Evolutionary conservation across 2,888 invertebrate genomes (phyloP).

Genomic region (Monochamus alternatus): DNA sequence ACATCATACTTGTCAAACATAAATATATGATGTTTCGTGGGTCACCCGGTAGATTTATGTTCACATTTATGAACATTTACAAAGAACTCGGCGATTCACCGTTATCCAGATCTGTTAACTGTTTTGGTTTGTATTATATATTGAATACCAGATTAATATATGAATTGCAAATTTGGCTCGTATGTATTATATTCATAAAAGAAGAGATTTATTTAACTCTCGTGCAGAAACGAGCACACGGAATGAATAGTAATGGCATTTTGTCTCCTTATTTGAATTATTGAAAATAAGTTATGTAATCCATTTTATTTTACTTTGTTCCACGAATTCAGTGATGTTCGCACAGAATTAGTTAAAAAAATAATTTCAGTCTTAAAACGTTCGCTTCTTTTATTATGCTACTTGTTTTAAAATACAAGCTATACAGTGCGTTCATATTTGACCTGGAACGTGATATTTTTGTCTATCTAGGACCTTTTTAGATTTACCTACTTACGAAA

Average conservation of each 20-base stretch:
- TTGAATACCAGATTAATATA: conserved; percentile 30
- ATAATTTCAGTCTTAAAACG: too few relatives aligned
- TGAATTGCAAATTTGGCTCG: conserved; percentile 21
- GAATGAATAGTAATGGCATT: conserved; percentile 3
- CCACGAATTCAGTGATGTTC: too few relatives aligned
- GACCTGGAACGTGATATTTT: too few relatives aligned
- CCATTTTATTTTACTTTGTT: neutral
- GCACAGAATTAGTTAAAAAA: too few relatives aligned
- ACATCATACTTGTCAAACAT: too few relatives aligned
- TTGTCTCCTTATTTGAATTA: neutral
- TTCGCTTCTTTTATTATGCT: too few relatives aligned
- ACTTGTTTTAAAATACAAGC: too few relatives aligned
- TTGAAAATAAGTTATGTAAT: conserved; percentile 2
- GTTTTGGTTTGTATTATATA: conserved; percentile 14
- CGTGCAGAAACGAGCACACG: neutral
- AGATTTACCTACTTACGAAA: too few relatives aligned
- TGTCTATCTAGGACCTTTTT: too few relatives aligned
- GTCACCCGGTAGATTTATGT: neutral
- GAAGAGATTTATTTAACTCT: neutral
- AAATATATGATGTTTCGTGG: too few relatives aligned
- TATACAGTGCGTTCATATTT: too few relatives aligned
- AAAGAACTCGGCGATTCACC: conserved; percentile 9
- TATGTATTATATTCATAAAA: conserved; percentile 27
- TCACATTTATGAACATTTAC: conserved; percentile 16
- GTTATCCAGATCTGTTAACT: conserved; percentile 28